Percentiles rank a stretch among this genome's conserved stretches.
These are phyloP conservation scores for Pterostichus niger DNA, from an alignment of 2,888 invertebrate species.

Conservation along the genomic window DNA sequence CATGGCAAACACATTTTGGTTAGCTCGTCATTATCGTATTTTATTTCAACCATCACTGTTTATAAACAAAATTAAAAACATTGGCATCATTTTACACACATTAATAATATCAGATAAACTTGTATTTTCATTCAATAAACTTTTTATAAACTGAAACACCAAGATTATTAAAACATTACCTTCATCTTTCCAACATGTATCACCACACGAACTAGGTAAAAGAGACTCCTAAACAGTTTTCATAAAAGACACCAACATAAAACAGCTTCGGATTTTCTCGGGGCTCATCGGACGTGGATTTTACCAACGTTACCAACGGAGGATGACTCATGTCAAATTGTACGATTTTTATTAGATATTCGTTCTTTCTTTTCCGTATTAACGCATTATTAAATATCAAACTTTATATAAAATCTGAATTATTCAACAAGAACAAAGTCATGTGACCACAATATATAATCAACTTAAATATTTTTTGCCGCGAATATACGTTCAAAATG, in stretches of 20 bases:
- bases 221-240: conserved; percentile 31
- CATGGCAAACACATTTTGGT: conserved; percentile 44
- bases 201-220: conserved; percentile 51
- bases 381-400: not conserved
- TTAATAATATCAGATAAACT: not conserved
- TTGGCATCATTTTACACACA: conserved; percentile 11
- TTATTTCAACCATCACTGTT: conserved; percentile 50
- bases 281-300: not conserved
- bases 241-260: not conserved
- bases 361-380: not conserved
- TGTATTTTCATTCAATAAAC: conserved; percentile 18
- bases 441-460: too few species aligned
- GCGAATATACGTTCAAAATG: too few species aligned
- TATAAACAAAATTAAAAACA: conserved; percentile 14
- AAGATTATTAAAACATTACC: conserved; percentile 66
- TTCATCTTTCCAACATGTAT: conserved; percentile 70
- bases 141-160: not conserved
- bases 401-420: too few species aligned
- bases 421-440: too few species aligned
- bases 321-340: not conserved
- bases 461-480: too few species aligned
- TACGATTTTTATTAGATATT: not conserved
- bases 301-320: not conserved
- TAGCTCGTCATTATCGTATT: conserved; percentile 22
- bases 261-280: conserved; percentile 17